phyloP scores from a whole-genome alignment of 23 tunicate species.

The Corella eumyota region DNA sequence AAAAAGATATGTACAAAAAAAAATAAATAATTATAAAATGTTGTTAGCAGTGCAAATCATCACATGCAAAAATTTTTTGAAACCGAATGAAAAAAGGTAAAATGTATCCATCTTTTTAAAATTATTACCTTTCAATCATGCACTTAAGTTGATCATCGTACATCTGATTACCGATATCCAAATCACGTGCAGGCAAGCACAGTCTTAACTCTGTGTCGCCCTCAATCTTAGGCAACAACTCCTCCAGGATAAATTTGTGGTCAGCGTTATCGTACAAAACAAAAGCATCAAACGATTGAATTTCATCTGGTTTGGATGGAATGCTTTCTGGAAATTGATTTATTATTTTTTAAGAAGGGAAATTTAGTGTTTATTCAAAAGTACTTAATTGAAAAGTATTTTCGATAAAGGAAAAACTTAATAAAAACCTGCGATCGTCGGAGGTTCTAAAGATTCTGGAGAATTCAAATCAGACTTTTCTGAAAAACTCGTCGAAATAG shows the following conservation, averaged over 20 bases:
- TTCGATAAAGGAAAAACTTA: no score
- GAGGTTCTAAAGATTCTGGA: no score
- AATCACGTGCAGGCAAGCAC: slow-evolving; percentile 68
- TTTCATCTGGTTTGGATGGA: background rate
- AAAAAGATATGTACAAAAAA: no score
- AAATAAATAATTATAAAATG: no score
- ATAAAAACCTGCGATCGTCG: no score
- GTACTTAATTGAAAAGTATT: background rate
- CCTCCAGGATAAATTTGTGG: slow-evolving; percentile 45
- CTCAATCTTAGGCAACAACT: slow-evolving; percentile 74
- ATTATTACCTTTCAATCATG: slow-evolving; percentile 56
- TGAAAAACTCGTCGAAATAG: no score
- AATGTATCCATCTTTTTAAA: no score
- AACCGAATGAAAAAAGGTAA: no score
- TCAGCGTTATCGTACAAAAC: slow-evolving; percentile 78
- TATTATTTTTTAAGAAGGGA: background rate
- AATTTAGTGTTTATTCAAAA: background rate
- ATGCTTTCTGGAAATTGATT: background rate
- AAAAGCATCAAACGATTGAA: slow-evolving; percentile 68
- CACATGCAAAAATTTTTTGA: no score
- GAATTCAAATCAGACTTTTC: no score
- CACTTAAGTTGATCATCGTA: slow-evolving; percentile 30
- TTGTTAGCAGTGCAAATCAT: no score
- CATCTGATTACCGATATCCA: slow-evolving; percentile 33
- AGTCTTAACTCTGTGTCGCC: slow-evolving; percentile 34